Percentiles rank a stretch among this genome's conserved stretches.
These are phyloP conservation scores for Eristalis pertinax DNA, from an alignment of 2,888 invertebrate genomes.

Conservation along the genomic window DNA sequence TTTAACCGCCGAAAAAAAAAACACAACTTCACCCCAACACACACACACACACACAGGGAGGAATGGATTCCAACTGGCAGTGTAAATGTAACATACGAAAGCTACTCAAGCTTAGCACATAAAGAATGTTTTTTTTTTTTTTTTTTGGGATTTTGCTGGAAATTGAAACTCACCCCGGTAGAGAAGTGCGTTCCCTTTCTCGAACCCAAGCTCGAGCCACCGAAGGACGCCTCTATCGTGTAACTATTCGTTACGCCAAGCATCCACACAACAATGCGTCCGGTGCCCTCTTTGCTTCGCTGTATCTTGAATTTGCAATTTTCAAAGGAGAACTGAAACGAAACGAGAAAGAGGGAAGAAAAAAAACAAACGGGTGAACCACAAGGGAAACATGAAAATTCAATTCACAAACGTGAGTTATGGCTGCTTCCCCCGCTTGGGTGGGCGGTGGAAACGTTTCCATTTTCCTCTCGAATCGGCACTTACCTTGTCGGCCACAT, in stretches of 20 bases:
- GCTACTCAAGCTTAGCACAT: not conserved
- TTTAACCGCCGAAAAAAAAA: not conserved
- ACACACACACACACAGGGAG: not conserved
- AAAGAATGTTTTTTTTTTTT: not conserved
- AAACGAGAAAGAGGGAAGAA: slow-evolving; percentile 44
- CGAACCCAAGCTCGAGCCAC: slow-evolving; percentile 92
- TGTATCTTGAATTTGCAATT: slow-evolving; percentile 97
- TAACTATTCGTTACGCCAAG: slow-evolving; percentile 97
- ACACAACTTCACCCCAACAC: not conserved
- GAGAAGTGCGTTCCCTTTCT: slow-evolving; percentile 92
- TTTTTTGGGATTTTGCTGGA: not conserved
- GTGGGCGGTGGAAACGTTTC: not conserved
- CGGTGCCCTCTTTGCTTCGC: slow-evolving; percentile 96
- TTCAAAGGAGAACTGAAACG: slow-evolving; percentile 91
- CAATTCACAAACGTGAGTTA: slow-evolving; percentile 30
- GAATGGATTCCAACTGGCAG: not conserved
- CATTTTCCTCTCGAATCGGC: not conserved
- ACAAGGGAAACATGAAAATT: slow-evolving; percentile 36
- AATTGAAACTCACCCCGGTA: slow-evolving; percentile 81
- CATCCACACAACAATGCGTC: slow-evolving; percentile 96
- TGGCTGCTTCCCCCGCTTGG: not conserved
- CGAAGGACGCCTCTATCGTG: slow-evolving; percentile 97
- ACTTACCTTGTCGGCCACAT: slow-evolving; percentile 91
- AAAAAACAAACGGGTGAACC: slow-evolving; percentile 17
- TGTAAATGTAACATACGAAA: not conserved